phyloP scores from a whole-genome alignment of 2,113 vertebrate genomes.

The Hippolais icterina region DNA sequence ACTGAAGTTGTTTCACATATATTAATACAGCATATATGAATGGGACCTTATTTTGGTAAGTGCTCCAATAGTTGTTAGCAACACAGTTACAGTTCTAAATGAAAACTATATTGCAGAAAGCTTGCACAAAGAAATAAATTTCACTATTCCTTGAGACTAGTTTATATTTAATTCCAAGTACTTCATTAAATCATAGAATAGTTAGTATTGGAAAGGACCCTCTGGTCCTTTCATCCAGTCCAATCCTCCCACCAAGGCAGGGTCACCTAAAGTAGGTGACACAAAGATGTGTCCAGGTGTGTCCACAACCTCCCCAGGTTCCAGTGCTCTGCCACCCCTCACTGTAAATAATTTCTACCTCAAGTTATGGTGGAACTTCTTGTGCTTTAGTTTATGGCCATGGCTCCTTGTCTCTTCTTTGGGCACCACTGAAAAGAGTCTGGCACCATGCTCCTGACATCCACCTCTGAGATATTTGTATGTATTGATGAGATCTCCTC shows the following conservation, averaged over 20 bases:
- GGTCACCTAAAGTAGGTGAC: not conserved
- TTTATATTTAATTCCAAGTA: not conserved
- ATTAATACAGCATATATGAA: not conserved
- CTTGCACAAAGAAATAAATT: not conserved
- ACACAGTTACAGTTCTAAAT: not conserved
- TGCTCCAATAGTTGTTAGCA: not conserved
- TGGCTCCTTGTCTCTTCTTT: accelerated
- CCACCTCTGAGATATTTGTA: not conserved
- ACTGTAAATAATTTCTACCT: not conserved
- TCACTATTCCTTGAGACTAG: not conserved
- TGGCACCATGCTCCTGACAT: too few relatives aligned
- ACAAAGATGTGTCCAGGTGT: not conserved
- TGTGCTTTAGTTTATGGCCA: not conserved
- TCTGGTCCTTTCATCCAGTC: not conserved
- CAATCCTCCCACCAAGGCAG: not conserved
- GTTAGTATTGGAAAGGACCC: not conserved
- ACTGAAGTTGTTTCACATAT: not conserved
- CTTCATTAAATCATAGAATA: not conserved
- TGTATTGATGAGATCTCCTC: not conserved
- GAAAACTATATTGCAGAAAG: not conserved
- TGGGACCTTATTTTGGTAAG: not conserved
- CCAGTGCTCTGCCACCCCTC: not conserved
- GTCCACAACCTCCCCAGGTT: not conserved
- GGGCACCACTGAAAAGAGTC: not conserved
- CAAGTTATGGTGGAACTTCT: not conserved